Percentiles rank a stretch among this genome's conserved stretches.
These are phyloP conservation scores for Zapus hudsonius DNA, from an alignment of 2,113 vertebrate species.

Conservation along the genomic window DNA sequence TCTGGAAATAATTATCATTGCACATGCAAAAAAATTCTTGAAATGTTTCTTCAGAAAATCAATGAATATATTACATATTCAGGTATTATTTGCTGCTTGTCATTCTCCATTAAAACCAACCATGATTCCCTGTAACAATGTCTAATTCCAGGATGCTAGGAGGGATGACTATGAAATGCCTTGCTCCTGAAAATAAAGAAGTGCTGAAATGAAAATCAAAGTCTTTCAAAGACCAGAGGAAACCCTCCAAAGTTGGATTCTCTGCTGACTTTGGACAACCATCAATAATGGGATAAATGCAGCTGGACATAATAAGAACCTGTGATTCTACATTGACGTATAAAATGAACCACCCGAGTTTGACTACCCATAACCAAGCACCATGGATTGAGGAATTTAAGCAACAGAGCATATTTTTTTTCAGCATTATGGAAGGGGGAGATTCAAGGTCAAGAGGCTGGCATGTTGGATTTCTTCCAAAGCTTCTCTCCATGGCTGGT, in stretches of 20 bases:
- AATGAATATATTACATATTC: not conserved
- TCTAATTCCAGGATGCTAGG: not conserved
- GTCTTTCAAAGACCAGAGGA: not conserved
- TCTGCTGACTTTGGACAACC: not conserved
- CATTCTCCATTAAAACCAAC: not conserved
- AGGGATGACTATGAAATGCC: not conserved
- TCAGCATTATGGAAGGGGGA: not conserved
- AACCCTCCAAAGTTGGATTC: not conserved
- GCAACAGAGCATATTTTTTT: not conserved
- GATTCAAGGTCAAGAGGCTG: not conserved
- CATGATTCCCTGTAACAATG: not conserved
- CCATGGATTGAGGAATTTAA: not conserved
- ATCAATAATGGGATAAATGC: not conserved
- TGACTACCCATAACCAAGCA: not conserved
- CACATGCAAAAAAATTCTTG: not conserved
- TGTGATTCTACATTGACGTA: not conserved
- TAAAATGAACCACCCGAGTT: not conserved
- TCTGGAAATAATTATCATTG: not conserved
- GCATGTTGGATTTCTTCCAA: not conserved
- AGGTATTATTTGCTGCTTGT: not conserved
- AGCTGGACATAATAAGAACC: not conserved
- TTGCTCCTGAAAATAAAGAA: not conserved
- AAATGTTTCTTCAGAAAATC: not conserved
- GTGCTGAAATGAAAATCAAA: not conserved
- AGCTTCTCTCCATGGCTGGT: not conserved